Conservation (phyloP, 2,113 vertebrate genomes). For the Sinocyclocheilus maitianheensis region DNA sequence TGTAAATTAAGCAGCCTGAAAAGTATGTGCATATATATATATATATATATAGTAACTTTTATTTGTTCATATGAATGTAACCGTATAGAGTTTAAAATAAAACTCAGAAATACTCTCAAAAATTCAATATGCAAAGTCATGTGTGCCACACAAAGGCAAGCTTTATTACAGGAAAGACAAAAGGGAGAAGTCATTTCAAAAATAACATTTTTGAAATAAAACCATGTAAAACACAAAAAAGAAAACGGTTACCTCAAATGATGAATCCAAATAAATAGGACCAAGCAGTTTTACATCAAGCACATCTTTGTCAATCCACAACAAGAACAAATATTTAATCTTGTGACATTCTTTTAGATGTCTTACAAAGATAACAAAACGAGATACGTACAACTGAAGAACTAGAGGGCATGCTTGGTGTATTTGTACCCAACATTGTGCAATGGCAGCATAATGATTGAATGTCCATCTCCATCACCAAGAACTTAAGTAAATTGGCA, state of each 20-base stretch:
- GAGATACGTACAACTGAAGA: slow-evolving; percentile 77
- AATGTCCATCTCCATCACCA: slow-evolving; percentile 49
- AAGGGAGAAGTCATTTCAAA: slow-evolving; percentile 47
- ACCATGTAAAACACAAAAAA: slow-evolving; percentile 61
- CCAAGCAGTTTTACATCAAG: slow-evolving; percentile 67
- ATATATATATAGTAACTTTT: no score
- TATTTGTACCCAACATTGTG: slow-evolving; percentile 74
- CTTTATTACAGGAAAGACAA: slow-evolving; percentile 75
- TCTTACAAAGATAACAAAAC: slow-evolving; percentile 79
- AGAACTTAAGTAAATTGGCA: slow-evolving; percentile 34
- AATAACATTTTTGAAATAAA: slow-evolving; percentile 64
- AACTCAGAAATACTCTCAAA: not conserved
- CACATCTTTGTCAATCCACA: slow-evolving; percentile 63
- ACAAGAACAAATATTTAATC: slow-evolving; percentile 53
- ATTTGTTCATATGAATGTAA: no score
- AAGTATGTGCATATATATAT: no score
- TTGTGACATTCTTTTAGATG: slow-evolving; percentile 65
- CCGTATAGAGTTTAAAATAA: no score
- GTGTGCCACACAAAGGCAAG: slow-evolving; percentile 70
- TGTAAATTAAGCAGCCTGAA: no score
- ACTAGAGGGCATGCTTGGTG: slow-evolving; percentile 77
- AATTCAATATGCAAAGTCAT: slow-evolving; percentile 23
- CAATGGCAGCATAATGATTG: slow-evolving; percentile 73
- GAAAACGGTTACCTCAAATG: slow-evolving; percentile 50
- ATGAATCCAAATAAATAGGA: slow-evolving; percentile 74